phyloP scores from a whole-genome alignment of 2,797 vertebrate species.

The Sebastes ruberrimus region DNA sequence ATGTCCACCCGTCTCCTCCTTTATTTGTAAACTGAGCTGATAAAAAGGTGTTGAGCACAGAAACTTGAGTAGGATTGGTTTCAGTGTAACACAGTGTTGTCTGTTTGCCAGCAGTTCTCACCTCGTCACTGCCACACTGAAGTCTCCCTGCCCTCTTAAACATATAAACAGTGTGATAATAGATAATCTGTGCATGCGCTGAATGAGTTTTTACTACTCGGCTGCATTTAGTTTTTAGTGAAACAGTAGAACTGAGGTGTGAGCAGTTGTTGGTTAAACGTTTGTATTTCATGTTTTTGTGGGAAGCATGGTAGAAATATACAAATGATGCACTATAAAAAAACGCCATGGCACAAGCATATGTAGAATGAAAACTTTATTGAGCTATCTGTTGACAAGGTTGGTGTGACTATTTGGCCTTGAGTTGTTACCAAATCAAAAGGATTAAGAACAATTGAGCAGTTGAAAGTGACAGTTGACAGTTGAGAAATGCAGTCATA shows the following conservation, averaged over 20 bases:
- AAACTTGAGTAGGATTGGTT: conserved; percentile 55
- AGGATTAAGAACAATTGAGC: neutral
- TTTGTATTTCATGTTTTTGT: neutral
- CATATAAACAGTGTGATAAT: neutral
- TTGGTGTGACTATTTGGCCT: neutral
- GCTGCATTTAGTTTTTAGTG: neutral
- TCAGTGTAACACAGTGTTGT: conserved; percentile 21
- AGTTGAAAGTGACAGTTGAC: neutral
- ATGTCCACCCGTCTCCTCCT: neutral
- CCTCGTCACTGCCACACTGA: neutral
- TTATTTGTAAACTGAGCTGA: conserved; percentile 43
- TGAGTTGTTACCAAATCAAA: neutral
- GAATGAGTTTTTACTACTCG: neutral
- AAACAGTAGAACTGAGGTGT: neutral
- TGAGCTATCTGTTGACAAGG: neutral
- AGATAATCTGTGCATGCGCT: neutral
- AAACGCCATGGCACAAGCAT: neutral
- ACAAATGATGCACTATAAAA: neutral
- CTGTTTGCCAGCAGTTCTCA: conserved; percentile 11
- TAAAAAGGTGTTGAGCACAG: conserved; percentile 50
- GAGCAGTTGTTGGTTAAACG: neutral
- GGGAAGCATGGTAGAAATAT: neutral
- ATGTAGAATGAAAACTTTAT: conserved; percentile 1
- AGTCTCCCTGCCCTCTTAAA: neutral
- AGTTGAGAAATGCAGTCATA: neutral